Evolutionary conservation across 2,113 vertebrate genomes (phyloP).

Genomic region (Dicerorhinus sumatrensis): DNA sequence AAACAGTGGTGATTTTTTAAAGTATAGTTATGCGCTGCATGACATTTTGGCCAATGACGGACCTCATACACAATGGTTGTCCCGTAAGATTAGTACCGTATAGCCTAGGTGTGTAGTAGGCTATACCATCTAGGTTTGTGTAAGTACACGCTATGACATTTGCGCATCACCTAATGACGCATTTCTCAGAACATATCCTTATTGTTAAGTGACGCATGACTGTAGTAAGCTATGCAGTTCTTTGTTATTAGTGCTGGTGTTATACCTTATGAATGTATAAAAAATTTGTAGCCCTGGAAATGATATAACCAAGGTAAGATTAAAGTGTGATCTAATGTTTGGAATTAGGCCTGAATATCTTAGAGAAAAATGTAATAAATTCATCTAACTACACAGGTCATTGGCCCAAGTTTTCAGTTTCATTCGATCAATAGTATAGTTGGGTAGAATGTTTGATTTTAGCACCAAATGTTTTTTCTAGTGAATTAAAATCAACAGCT

Average conservation of each 20-base stretch:
- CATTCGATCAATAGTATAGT: not conserved
- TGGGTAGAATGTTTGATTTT: constrained; percentile 18
- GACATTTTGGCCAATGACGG: no score
- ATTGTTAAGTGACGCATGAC: no score
- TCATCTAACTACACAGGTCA: not conserved
- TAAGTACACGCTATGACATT: no score
- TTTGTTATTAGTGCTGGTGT: not conserved
- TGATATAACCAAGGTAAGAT: not conserved
- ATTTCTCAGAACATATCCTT: no score
- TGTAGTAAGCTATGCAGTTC: not conserved
- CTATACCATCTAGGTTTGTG: no score
- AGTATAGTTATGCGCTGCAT: not conserved
- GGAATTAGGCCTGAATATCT: not conserved
- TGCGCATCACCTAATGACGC: no score
- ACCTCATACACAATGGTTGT: no score
- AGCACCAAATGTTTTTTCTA: not conserved
- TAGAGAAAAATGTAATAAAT: not conserved
- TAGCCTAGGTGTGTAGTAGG: no score
- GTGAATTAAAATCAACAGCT: constrained; percentile 47
- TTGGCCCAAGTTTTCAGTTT: not conserved
- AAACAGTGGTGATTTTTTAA: not conserved
- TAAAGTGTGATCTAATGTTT: not conserved
- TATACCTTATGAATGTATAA: not conserved
- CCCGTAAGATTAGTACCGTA: no score
- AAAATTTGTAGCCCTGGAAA: not conserved